Evolutionary conservation across 2,888 invertebrate genomes (phyloP).

Genomic region (Drosophila pegasa): DNA sequence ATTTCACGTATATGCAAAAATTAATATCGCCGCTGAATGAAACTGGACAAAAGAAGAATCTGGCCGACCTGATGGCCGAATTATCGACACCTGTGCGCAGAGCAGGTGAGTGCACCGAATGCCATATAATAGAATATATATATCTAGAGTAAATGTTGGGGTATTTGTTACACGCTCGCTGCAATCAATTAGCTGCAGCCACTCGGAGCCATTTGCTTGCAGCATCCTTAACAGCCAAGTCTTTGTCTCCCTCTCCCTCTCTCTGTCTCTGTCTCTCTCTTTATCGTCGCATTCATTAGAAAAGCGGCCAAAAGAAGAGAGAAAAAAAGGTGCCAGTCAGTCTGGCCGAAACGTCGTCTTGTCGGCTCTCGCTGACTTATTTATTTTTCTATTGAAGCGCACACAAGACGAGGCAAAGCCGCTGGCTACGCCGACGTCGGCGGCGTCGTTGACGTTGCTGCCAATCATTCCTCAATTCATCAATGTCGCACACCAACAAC

Average conservation of each 20-base stretch:
- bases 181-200: conserved; percentile 65
- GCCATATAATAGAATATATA: not conserved
- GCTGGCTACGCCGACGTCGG: conserved; percentile 3
- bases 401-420: conserved; percentile 46
- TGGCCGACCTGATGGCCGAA: conserved; percentile 83
- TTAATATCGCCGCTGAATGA: conserved; percentile 82
- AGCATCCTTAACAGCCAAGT: conserved; percentile 27
- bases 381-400: conserved; percentile 76
- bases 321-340: conserved; percentile 82
- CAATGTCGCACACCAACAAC: conserved; percentile 65
- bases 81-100: conserved; percentile 83
- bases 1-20: conserved; percentile 83
- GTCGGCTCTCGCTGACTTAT: conserved; percentile 64
- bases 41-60: conserved; percentile 83
- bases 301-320: conserved; percentile 66
- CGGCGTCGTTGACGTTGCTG: conserved; percentile 39
- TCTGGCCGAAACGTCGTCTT: conserved; percentile 68
- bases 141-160: not conserved
- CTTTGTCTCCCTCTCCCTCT: not conserved
- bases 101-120: conserved; percentile 81
- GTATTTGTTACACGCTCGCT: conserved; percentile 15
- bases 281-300: conserved; percentile 34
- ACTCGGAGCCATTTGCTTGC: conserved; percentile 36
- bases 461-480: conserved; percentile 80
- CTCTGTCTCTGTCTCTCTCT: not conserved